Evolutionary conservation across 2,888 invertebrate species (phyloP).

Genomic region (Masnerella sp.): DNA sequence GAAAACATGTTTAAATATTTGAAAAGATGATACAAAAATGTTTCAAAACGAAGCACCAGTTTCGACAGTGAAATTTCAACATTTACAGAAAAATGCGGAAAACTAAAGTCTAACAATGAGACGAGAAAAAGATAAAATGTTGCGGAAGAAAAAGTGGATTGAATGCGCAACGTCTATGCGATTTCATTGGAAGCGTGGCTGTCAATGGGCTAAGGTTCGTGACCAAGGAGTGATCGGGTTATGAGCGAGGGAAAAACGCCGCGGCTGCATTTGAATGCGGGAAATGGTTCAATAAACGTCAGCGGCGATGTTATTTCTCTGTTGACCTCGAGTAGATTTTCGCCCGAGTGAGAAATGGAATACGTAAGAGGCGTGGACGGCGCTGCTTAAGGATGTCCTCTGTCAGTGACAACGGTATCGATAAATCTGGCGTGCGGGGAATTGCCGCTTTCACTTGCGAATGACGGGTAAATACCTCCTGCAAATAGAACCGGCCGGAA

Average conservation of each 20-base stretch:
- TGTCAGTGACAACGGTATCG: constrained; percentile 58
- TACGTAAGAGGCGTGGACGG: constrained; percentile 54
- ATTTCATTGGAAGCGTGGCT: constrained; percentile 26
- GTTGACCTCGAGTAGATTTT: constrained; percentile 54
- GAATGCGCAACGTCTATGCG: constrained; percentile 14
- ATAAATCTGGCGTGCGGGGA: constrained; percentile 55
- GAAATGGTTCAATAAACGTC: constrained; percentile 53
- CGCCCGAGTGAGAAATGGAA: constrained; percentile 47
- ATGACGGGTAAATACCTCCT: constrained; percentile 48
- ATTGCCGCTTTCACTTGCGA: constrained; percentile 54
- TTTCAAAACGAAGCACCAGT: no score
- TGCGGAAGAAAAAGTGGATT: constrained; percentile 3
- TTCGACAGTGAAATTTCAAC: no score
- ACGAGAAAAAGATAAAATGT: no score
- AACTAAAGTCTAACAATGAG: no score
- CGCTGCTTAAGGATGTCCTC: constrained; percentile 51
- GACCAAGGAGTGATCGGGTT: constrained; percentile 40
- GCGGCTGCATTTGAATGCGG: constrained; percentile 39
- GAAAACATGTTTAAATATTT: no score
- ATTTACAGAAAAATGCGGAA: no score
- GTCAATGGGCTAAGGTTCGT: constrained; percentile 32
- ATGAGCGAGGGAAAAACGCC: constrained; percentile 31
- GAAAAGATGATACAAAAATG: no score
- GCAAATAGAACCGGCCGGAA: constrained; percentile 30
- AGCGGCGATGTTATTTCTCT: constrained; percentile 40